Conservation (phyloP, 2,113 vertebrate genomes). For the Laterallus jamaicensis region DNA sequence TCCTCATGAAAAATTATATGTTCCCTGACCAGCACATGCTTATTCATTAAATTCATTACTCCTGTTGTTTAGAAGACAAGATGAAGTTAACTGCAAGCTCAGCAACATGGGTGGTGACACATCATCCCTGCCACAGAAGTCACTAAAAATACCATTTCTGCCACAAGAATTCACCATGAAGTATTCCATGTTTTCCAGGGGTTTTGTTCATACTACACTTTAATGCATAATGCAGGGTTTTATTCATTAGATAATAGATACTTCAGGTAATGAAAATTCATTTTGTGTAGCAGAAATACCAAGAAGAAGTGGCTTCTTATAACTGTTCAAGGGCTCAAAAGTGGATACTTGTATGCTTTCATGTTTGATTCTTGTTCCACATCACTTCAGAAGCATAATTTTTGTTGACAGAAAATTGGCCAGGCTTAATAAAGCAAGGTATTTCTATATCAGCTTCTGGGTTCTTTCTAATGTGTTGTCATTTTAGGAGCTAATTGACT, state of each 20-base stretch:
- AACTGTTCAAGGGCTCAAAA: slow-evolving; percentile 58
- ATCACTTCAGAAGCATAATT: slow-evolving; percentile 65
- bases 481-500: slow-evolving; percentile 54
- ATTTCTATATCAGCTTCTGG: slow-evolving; percentile 44
- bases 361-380: slow-evolving; percentile 60
- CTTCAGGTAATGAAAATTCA: slow-evolving; percentile 61
- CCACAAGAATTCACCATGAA: not conserved
- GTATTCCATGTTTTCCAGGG: not conserved
- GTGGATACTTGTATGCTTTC: slow-evolving; percentile 67
- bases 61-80: not conserved
- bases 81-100: not conserved
- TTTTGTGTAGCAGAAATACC: slow-evolving; percentile 57
- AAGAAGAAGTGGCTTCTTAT: slow-evolving; percentile 54
- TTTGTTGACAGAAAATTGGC: slow-evolving; percentile 68
- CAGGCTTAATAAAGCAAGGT: slow-evolving; percentile 54
- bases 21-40: not conserved
- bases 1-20: not conserved
- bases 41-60: not conserved
- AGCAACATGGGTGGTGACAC: not conserved
- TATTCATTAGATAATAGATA: slow-evolving; percentile 63
- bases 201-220: slow-evolving; percentile 20
- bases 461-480: slow-evolving; percentile 14
- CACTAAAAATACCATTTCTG: not conserved
- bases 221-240: not conserved
- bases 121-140: not conserved